Base-by-base conservation (phyloP, 2,888 invertebrate species). In the Nymphalis polychloros region DNA sequence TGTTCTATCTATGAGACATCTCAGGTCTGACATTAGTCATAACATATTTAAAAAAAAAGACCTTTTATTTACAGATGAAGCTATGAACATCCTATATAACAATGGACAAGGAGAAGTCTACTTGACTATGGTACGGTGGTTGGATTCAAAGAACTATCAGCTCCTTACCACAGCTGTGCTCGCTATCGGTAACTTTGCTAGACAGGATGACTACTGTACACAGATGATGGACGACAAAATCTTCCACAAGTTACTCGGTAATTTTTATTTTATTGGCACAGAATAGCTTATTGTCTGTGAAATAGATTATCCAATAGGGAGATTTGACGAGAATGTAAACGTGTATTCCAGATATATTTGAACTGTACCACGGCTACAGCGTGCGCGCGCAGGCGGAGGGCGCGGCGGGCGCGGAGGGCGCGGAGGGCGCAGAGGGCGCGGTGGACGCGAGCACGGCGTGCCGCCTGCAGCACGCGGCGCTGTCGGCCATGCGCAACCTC, bases 151-250 rank as follows among this genome's bases (percentile, higher is more conserved):
- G 27, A 95, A 96, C 82, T 94, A 95, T 72, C 96, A 97, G 83
- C 90, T 98, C 27, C 92, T 96, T 79, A 95, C 96, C n/a, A 96
- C 97, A 0, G 97, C 96, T 0, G 95, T 97, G 5, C 90, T 98
- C 72, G 97, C 97, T 0, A 93, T 98, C 75, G 98, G 97, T 1
- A 98, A 98, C 92, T 98, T 98, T 87, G 98, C 98, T 0, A 93
- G 98, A 55, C 96, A 96, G 75, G 98, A 98, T 81, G 94, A 94
- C 52, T 96, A 97, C 83, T 98, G 98, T 83, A 94, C 95, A 61
- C 94, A 95, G 72, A 96, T 98, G 95, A 97, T 97, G 78, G 93
- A 95, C 64, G 94, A 95, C 76, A 95, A 96, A 46, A 94, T 97
- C 60, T 96, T 96, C 81, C 95, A 95, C 78, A 96, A 95, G 79